Base-by-base conservation (phyloP, 2,888 invertebrate species). In the Caenorhabditis japonica region DNA sequence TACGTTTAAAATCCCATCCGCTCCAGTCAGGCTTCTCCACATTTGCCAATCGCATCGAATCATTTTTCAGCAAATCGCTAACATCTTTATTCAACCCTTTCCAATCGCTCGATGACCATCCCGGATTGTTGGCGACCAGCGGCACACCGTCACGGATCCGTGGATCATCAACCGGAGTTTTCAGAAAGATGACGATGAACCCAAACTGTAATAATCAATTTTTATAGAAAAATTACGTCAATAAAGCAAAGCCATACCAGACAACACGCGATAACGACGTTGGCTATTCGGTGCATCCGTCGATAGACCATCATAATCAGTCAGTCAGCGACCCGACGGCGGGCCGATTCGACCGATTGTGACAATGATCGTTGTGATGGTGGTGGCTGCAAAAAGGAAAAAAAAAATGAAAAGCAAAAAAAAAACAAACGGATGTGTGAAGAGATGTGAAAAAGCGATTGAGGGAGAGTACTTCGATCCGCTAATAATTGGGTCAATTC, bases 121-220 rank as follows among this genome's bases (percentile, higher is more conserved):
- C 61, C 0, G 55, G 25, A 41, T 51, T 60, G 7, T 41, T 34
- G 5, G 60, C 44, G n/a, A 70, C 13, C 5, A 70, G 33, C 2
- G 62, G 71, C 7, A 62, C 62, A 8, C 62, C 62, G 23, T 70
- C 71, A 5, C 70, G 61, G 30, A 61, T 13, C 21, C 39, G 55
- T 41, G 58, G 44, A 12, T 64, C 62, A 53, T 56, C 51, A 4
- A 43, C 17, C 1, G 80, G 80, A 2, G 66, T 62, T 71, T 79
- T 78, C 25, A 80, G 69, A 30, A 80, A 77, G 30, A 80, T 70
- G 17, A 80, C 66, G 8, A 80, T 47, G 59, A 80, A 76, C 10
- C 78, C 74, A 27, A 80, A 55, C 80, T 80, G 69, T 8, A 75
- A 73, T n/a, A n/a, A n/a, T n/a, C n/a, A n/a, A n/a, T n/a, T n/a